Base-by-base conservation (phyloP, 2,113 vertebrate species). In the Benitochromis conjunctus region DNA sequence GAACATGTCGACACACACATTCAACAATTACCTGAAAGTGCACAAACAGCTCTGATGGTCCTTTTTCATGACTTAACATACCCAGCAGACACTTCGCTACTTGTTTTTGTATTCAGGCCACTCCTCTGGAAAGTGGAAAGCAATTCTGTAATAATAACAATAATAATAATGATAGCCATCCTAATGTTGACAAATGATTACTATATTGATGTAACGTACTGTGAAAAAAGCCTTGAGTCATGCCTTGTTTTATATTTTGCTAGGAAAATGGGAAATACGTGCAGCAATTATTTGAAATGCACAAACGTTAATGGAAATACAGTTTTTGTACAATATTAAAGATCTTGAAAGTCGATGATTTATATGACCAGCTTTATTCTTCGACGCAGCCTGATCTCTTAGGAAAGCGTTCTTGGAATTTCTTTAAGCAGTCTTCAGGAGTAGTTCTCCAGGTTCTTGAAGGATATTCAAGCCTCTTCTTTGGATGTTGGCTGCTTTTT, bases 1-100 rank as follows among this genome's bases (percentile, higher is more conserved):
- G 80, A 92, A 86, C 86, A 34, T 90, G 89, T 91, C 69, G 4
- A 85, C 85, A 34, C 83, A 82, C 79, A 90, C 81, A 82, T 90
- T 80, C 86, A 83, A 51, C 85, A 51, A 79, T 79, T 71, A 84
- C 56, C 55, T 14, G 43, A 38, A 74, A 81, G 79, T 6, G 4
- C 56, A 58, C 88, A 74, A 77, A 74, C 31, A n/a, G 57, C 85
- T 46, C 29, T 2, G 62, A 21, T 74, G 78, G 26, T 9, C 48
- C 19, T 12, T 74, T 86, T 85, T 46, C 51, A 76, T 26, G 8
- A 53, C 46, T 51, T 31, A 16, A 53, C 46, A 31, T 53, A 51
- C 18, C 18, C 46, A 76, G 46, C 46, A 53, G 46, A 53, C 71
- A 53, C 71, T 53, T 76, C 7, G 3, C 26, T 76, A n/a, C 43